These are phyloP conservation scores for Rana temporaria DNA, from an alignment of 2,113 vertebrate genomes.

Conservation along the genomic window DNA sequence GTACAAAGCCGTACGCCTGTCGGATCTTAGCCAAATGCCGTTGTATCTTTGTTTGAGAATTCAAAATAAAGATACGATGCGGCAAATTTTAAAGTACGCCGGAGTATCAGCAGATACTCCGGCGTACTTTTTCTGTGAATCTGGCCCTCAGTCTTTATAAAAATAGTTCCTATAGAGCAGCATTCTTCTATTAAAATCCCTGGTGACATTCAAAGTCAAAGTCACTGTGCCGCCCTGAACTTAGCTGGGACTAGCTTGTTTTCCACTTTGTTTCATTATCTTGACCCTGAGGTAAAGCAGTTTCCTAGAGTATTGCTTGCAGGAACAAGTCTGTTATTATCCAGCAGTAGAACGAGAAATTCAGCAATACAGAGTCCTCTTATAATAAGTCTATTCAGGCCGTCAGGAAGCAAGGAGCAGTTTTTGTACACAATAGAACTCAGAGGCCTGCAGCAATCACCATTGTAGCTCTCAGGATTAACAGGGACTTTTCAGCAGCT, in stretches of 20 bases:
- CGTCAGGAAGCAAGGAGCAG: slow-evolving; percentile 29
- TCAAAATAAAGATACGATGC: too few species aligned
- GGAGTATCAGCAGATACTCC: too few species aligned
- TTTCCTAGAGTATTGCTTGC: slow-evolving; percentile 47
- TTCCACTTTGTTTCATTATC: slow-evolving; percentile 37
- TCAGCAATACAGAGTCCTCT: slow-evolving; percentile 38
- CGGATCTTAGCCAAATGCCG: too few species aligned
- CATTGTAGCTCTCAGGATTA: slow-evolving; percentile 38
- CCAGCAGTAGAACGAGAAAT: slow-evolving; percentile 45
- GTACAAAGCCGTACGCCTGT: too few species aligned
- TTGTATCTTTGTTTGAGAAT: too few species aligned
- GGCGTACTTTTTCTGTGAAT: too few species aligned
- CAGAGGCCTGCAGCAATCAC: slow-evolving; percentile 38
- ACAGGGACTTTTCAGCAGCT: slow-evolving; percentile 38
- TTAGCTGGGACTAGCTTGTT: slow-evolving; percentile 33
- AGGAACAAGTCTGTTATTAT: slow-evolving; percentile 42
- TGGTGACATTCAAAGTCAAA: slow-evolving; percentile 36
- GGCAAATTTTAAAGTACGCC: too few species aligned
- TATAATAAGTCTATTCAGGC: slow-evolving; percentile 48
- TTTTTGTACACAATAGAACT: slow-evolving; percentile 11
- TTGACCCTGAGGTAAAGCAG: slow-evolving; percentile 43
- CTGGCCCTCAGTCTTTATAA: not conserved
- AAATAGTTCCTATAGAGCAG: not conserved
- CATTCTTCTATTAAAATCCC: slow-evolving; percentile 12
- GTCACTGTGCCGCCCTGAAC: slow-evolving; percentile 18